Percentiles rank a stretch among this genome's conserved stretches.
Evolutionary conservation across 2,797 vertebrate genomes (phyloP).

Genomic region (Kryptolebias ocellatus): DNA sequence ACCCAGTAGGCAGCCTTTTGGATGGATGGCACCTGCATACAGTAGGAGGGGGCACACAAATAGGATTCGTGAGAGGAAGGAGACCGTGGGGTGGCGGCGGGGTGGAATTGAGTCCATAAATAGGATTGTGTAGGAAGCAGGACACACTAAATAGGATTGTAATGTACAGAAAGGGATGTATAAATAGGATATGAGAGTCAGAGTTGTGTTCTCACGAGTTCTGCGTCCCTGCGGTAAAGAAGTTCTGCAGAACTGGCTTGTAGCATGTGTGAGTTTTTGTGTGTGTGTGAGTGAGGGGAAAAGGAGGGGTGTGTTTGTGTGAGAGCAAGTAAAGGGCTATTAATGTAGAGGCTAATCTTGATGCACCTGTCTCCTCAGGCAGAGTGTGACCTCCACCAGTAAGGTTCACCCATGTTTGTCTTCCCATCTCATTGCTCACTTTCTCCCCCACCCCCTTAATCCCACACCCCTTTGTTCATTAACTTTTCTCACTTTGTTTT

Average conservation of each 20-base stretch:
- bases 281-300: slow-evolving; percentile 32
- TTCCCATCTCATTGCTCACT: slow-evolving; percentile 58
- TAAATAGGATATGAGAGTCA: slow-evolving; percentile 80
- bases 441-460: slow-evolving; percentile 42
- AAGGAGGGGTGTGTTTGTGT: slow-evolving; percentile 19
- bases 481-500: slow-evolving; percentile 33
- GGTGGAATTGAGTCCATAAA: slow-evolving; percentile 71
- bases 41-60: slow-evolving; percentile 77
- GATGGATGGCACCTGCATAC: slow-evolving; percentile 79
- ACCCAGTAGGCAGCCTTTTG: slow-evolving; percentile 65
- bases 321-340: slow-evolving; percentile 71
- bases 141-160: slow-evolving; percentile 80
- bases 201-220: slow-evolving; percentile 77
- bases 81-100: slow-evolving; percentile 32
- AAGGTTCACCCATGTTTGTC: slow-evolving; percentile 76
- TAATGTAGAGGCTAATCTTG: slow-evolving; percentile 80
- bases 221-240: slow-evolving; percentile 66
- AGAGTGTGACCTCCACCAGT: slow-evolving; percentile 77
- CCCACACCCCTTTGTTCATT: slow-evolving; percentile 23
- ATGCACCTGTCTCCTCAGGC: slow-evolving; percentile 79
- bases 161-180: slow-evolving; percentile 79
- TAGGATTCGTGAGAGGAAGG: slow-evolving; percentile 70
- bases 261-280: slow-evolving; percentile 29
- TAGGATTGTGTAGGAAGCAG: slow-evolving; percentile 80
- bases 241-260: slow-evolving; percentile 58